Evolutionary conservation across 2,888 invertebrate species (phyloP).

Genomic region (Drosophila hamatofila): DNA sequence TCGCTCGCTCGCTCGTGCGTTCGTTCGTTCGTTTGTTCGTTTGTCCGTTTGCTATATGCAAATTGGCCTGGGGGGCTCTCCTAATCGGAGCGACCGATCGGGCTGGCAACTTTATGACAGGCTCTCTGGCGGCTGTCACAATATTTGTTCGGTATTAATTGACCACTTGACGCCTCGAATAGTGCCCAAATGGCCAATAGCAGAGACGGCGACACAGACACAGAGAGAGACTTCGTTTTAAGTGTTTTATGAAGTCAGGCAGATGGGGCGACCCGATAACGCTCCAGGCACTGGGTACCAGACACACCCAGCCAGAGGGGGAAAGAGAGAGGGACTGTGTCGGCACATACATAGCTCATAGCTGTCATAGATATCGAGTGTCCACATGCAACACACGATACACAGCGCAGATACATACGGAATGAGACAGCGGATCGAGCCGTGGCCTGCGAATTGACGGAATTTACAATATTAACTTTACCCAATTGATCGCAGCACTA

Average conservation of each 20-base stretch:
- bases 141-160: conserved; percentile 78
- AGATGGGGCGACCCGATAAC: conserved; percentile 71
- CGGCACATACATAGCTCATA: conserved; percentile 62
- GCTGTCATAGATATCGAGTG: conserved; percentile 65
- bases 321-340: neutral
- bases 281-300: conserved; percentile 41
- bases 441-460: neutral
- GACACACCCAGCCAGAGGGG: conserved; percentile 4
- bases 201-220: conserved; percentile 1
- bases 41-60: conserved; percentile 39
- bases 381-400: conserved; percentile 53
- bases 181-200: conserved; percentile 36
- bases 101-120: conserved; percentile 65
- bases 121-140: conserved; percentile 72
- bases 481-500: conserved; percentile 19
- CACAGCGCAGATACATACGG: conserved; percentile 48
- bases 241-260: conserved; percentile 78
- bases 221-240: conserved; percentile 51
- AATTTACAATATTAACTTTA: conserved; percentile 11
- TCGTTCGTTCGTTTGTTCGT: neutral
- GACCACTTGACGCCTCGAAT: conserved; percentile 73
- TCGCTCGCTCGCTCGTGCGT: neutral
- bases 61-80: conserved; percentile 36
- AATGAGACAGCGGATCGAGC: conserved; percentile 22
- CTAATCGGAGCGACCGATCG: conserved; percentile 45